phyloP scores from a whole-genome alignment of 2,888 invertebrate species.

The Platynereis dumerilii region DNA sequence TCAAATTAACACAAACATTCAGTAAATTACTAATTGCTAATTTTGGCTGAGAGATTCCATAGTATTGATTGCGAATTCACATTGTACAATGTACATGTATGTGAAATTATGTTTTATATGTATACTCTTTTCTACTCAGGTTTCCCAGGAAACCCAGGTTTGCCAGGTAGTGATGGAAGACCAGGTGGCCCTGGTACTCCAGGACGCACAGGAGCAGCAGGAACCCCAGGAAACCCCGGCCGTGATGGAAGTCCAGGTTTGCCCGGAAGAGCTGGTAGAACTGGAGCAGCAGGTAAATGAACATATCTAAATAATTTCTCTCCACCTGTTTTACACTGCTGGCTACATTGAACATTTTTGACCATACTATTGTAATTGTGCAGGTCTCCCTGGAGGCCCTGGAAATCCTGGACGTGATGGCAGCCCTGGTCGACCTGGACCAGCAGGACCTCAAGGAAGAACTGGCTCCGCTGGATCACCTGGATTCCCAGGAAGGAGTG shows the following conservation, averaged over 20 bases:
- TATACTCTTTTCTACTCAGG: no score
- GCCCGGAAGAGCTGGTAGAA: conserved; percentile 5
- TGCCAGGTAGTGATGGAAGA: conserved; percentile 17
- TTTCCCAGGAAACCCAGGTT: conserved; percentile 10
- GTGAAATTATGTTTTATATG: no score
- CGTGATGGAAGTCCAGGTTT: conserved; percentile 17
- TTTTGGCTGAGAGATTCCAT: no score
- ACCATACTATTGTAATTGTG: no score
- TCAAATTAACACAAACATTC: background rate
- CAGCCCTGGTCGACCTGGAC: conserved; percentile 11
- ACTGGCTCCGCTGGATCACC: conserved; percentile 11
- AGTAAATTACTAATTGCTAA: background rate
- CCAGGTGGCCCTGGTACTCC: conserved; percentile 20
- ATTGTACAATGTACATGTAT: no score
- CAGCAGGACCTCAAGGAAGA: conserved; percentile 20
- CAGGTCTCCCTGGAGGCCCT: conserved; percentile 2
- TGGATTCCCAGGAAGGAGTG: conserved; percentile 21
- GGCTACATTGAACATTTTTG: no score
- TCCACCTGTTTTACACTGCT: no score
- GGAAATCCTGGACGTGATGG: conserved; percentile 20
- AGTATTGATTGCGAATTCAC: no score
- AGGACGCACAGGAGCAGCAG: conserved; percentile 21
- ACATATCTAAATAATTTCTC: no score
- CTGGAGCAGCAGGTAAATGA: background rate
- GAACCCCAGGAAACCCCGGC: conserved; percentile 25